Base-by-base conservation (phyloP, 2,888 invertebrate genomes). In the Gasteruption jaculator region DNA sequence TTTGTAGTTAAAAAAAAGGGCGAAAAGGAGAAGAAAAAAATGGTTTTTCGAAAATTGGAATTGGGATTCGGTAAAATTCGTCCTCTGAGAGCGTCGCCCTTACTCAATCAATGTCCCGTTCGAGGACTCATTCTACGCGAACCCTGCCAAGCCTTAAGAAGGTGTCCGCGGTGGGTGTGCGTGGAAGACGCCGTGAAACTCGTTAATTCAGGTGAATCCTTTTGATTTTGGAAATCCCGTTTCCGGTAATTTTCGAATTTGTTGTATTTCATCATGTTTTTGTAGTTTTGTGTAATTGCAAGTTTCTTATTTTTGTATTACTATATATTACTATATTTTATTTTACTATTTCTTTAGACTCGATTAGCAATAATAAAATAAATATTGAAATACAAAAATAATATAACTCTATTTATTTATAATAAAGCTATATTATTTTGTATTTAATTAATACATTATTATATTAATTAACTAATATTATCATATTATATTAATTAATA, bases 121-220 rank as follows among this genome's bases (percentile, higher is more conserved):
- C 15, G 41, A 8, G 46, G 54, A 35, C 3, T 35, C 21, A 43
- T 45, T 6, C 11, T 59, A 8, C 57, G 63, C 12, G 63, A 63
- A 41, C 63, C 62, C 0, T 50, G 57, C 19, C 58, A 63, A 31
- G 61, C 64, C 0, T 38, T 63, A 8, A 59, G 54, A 41, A 55
- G 62, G 42, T 65, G 65, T 50, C 65, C 65, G 6, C 48, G 50
- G 52, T 65, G 65, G 65, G 65, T 64, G 7, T 65, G 65, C 34
- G 63, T 63, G 8, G 65, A 65, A 41, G 65, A 65, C 37, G 65
- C 65, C 2, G 57, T 65, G 0, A 64, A 62, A 45, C 49, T 60
- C 11, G 56, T 65, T 11, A 63, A 62, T 48, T 65, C 65, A 40
- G 65, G 65, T 65, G 47, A 48, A 14, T 27, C 15, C n/a, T 16